Conservation (phyloP, 30 jellyfish, hydroid and myxozoan genomes). For the Haliclystus octoradiatus region DNA sequence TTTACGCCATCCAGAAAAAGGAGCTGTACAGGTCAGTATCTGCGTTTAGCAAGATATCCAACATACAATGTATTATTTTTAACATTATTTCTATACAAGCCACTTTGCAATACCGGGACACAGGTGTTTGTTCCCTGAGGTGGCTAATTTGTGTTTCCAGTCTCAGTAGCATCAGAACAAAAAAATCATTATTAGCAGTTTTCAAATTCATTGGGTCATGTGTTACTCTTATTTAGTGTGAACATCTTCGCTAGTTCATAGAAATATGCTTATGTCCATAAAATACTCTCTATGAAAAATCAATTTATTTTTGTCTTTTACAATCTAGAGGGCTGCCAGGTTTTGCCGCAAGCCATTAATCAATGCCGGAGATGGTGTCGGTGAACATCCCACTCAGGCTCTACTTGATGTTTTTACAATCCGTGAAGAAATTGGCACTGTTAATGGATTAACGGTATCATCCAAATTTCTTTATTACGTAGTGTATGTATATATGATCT, state of each 20-base stretch:
- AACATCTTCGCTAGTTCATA: not conserved
- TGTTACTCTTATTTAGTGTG: no score
- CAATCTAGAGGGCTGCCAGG: constrained; percentile 64
- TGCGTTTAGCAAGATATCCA: not conserved
- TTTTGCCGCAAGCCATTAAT: constrained; percentile 85
- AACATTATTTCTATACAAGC: no score
- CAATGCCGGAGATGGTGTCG: constrained; percentile 99
- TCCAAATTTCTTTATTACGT: no score
- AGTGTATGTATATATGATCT: no score
- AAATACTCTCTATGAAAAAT: not conserved
- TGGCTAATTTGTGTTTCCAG: no score
- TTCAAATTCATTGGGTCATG: not conserved
- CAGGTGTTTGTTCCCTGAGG: no score
- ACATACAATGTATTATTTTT: not conserved
- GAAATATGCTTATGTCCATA: not conserved
- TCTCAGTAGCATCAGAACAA: not conserved
- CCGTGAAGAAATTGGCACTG: constrained; percentile 97
- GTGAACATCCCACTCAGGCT: constrained; percentile 99
- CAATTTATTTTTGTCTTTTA: not conserved
- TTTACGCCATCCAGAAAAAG: constrained; percentile 88
- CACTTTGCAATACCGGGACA: no score
- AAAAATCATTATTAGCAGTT: not conserved
- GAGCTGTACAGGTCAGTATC: constrained; percentile 76
- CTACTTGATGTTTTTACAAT: constrained; percentile 86
- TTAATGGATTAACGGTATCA: constrained; percentile 89